phyloP scores from a whole-genome alignment of 1,140 invertebrate genomes.

The Oppia nitens region DNA sequence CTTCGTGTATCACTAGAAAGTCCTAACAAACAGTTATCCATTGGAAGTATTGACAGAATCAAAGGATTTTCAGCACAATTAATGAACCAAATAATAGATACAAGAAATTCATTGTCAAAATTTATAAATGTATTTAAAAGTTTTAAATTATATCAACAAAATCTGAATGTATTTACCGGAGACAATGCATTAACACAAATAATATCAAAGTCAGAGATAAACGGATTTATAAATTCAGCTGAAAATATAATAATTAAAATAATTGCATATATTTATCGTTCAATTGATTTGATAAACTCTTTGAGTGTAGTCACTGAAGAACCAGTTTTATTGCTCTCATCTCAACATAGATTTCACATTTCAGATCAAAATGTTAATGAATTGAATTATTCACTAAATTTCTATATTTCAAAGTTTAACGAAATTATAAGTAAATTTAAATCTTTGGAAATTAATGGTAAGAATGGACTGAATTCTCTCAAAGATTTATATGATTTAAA shows the following conservation, averaged over 20 bases:
- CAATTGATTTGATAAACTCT: not conserved
- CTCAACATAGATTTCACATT: not conserved
- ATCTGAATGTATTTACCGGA: not conserved
- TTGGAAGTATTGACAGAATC: conserved; percentile 60
- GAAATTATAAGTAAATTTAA: not conserved
- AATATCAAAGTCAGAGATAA: not conserved
- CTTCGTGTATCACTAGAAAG: conserved; percentile 42
- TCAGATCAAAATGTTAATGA: not conserved
- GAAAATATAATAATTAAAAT: not conserved
- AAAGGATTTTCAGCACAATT: conserved; percentile 57
- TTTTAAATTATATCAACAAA: not conserved
- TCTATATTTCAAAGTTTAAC: not conserved
- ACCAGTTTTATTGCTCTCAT: not conserved
- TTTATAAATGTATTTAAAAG: not conserved
- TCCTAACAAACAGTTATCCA: conserved; percentile 57
- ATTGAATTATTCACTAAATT: not conserved
- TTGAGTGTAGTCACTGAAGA: not conserved
- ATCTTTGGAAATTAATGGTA: not conserved
- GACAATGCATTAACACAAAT: not conserved
- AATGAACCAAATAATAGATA: conserved; percentile 27
- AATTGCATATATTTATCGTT: not conserved
- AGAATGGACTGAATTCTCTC: not conserved
- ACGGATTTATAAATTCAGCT: not conserved
- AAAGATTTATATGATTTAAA: not conserved
- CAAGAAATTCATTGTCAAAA: conserved; percentile 5